Evolutionary conservation across 2,113 vertebrate genomes (phyloP).

Genomic region (Scopus umbretta): DNA sequence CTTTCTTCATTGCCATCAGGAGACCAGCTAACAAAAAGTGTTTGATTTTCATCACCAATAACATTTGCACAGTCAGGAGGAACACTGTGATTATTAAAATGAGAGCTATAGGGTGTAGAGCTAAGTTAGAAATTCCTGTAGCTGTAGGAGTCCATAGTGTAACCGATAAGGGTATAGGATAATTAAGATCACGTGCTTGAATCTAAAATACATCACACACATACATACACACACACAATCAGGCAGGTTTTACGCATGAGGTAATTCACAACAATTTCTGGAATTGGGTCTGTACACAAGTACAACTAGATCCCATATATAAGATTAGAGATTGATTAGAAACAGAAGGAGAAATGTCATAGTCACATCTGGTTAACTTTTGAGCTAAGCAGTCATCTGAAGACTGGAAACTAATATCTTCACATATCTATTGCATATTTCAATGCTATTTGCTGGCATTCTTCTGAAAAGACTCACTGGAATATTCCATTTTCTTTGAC

Average conservation of each 20-base stretch:
- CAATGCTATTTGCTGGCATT: not conserved
- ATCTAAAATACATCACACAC: not conserved
- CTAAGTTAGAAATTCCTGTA: not conserved
- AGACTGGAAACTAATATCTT: not conserved
- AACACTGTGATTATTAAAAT: conserved; percentile 1
- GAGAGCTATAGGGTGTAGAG: not conserved
- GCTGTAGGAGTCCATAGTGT: not conserved
- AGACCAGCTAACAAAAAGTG: not conserved
- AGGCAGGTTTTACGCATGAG: not conserved
- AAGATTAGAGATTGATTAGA: not conserved
- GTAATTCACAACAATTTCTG: not conserved
- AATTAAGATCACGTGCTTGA: not conserved
- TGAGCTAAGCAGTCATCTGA: not conserved
- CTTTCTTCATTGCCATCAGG: not conserved
- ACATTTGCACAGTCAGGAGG: not conserved
- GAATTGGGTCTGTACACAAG: not conserved
- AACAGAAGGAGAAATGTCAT: not conserved
- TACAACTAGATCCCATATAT: not conserved
- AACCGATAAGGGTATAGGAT: not conserved
- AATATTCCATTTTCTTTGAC: not conserved
- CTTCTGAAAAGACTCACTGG: not conserved
- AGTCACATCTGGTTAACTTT: not conserved
- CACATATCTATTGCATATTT: not conserved
- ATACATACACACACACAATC: no score
- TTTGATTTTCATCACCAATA: not conserved